phyloP scores from a whole-genome alignment of 2,797 vertebrate genomes.

The Pristis pectinata region DNA sequence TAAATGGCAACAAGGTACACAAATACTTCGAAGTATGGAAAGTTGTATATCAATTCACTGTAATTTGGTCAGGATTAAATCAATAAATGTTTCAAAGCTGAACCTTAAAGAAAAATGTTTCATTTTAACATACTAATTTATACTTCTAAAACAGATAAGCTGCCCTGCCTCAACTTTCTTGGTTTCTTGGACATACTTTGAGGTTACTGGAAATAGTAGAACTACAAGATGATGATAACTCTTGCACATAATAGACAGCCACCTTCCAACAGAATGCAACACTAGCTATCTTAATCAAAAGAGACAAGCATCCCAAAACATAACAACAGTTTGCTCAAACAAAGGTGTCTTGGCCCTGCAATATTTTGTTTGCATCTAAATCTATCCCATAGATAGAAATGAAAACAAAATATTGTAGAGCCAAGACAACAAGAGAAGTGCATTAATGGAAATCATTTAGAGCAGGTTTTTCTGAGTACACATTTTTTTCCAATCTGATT shows the following conservation, averaged over 20 bases:
- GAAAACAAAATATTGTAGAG: too few species aligned
- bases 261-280: background rate
- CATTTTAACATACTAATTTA: background rate
- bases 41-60: background rate
- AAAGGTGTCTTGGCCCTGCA: background rate
- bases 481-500: background rate
- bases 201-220: background rate
- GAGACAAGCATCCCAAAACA: too few species aligned
- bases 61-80: background rate
- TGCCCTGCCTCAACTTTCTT: background rate
- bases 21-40: background rate
- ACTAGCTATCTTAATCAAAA: background rate
- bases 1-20: background rate
- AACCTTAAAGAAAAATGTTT: background rate
- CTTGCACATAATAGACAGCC: background rate
- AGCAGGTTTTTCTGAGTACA: background rate
- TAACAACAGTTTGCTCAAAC: background rate
- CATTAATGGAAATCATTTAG: background rate
- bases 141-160: background rate
- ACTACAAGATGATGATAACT: too few species aligned
- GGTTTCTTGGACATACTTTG: background rate
- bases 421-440: too few species aligned
- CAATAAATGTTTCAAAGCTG: background rate
- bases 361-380: conserved; percentile 18
- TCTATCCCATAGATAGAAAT: too few species aligned